Evolutionary conservation across 2,113 vertebrate species (phyloP), one percentile per base, ranked within the genome.

Genomic region (Urocolius indicus): DNA sequence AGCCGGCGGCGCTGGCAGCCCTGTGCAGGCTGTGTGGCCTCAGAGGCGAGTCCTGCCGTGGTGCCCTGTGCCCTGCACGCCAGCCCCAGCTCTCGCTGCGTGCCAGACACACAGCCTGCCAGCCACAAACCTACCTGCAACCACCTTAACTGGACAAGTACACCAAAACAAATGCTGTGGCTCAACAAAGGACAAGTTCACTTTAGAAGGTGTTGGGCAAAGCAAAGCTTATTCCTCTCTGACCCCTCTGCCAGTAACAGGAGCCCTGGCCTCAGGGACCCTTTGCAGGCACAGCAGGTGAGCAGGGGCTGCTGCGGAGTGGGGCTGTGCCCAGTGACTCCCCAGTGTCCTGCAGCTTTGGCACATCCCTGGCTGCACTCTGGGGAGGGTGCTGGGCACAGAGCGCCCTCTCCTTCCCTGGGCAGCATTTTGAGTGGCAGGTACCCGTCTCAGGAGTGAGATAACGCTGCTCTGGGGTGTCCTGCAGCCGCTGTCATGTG

Each of bases 21-120:
- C 98, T 99, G 98, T 98, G 99, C n/a, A 93, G 97, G 18, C 93
- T 98, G 51, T 99, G 99, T 79, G 98, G 98, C 71, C 97, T 99
- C 34, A 99, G 97, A 98, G 98, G 99, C 98, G 94, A 96, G 95
- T 84, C 21, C 45, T 19, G 29, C 38, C 7, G 19, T 5, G 4
- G 26, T 24, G 1, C 0, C 38, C 24, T 27, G 61, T 8, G 24
- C 10, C 38, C 38, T 41, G 38, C 38, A 41, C 38, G 38, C 38
- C 38, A 41, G 38, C 38, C 38, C 38, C 12, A 12, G 38, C 12
- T 9, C 38, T 41, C 38, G 12, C 38, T 41, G 38, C 12, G 38
- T 41, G 38, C 38, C 38, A 41, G 38, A 41, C 38, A 41, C 38
- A 41, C 38, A 41, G 38, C 38, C 38, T 41, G 38, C 38, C 12